These are phyloP conservation scores for Eumaeus atala DNA, from an alignment of 1,140 invertebrate genomes.

Conservation along the genomic window DNA sequence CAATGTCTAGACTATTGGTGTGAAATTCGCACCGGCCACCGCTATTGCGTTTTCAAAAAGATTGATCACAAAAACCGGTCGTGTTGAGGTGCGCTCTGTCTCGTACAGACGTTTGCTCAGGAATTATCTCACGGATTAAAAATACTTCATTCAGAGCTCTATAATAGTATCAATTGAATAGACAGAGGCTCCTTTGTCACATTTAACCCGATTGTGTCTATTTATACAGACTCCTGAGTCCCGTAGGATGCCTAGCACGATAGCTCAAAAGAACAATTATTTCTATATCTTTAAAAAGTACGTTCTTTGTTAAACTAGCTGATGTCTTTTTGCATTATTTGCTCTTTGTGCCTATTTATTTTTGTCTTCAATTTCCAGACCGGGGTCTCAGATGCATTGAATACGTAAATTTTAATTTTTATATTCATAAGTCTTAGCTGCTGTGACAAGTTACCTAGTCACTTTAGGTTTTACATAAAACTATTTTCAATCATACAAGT, in stretches of 20 bases:
- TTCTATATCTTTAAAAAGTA: slow-evolving; percentile 1
- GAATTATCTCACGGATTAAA: slow-evolving; percentile 15
- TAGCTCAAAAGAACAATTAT: slow-evolving; percentile 1
- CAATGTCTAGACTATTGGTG: slow-evolving; percentile 62
- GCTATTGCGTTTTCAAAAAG: slow-evolving; percentile 61
- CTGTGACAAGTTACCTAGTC: too few species aligned
- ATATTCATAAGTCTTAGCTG: too few species aligned
- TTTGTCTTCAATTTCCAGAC: too few species aligned
- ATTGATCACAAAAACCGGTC: slow-evolving; percentile 61
- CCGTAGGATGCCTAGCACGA: neutral
- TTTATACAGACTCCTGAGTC: neutral
- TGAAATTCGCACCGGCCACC: slow-evolving; percentile 60
- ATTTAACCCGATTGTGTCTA: neutral
- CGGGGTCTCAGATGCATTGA: too few species aligned
- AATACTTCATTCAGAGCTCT: slow-evolving; percentile 18
- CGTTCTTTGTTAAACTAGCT: neutral
- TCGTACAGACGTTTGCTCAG: slow-evolving; percentile 19
- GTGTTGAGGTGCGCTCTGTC: slow-evolving; percentile 29
- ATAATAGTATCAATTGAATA: slow-evolving; percentile 9
- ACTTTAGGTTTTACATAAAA: too few species aligned
- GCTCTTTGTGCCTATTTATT: too few species aligned
- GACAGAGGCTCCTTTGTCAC: neutral
- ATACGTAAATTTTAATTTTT: too few species aligned
- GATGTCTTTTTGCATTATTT: neutral
- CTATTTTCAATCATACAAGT: too few species aligned